Evolutionary conservation across 1,140 invertebrate species (phyloP), one percentile per base, ranked within the genome.

Genomic region (Luehdorfia chinensis): DNA sequence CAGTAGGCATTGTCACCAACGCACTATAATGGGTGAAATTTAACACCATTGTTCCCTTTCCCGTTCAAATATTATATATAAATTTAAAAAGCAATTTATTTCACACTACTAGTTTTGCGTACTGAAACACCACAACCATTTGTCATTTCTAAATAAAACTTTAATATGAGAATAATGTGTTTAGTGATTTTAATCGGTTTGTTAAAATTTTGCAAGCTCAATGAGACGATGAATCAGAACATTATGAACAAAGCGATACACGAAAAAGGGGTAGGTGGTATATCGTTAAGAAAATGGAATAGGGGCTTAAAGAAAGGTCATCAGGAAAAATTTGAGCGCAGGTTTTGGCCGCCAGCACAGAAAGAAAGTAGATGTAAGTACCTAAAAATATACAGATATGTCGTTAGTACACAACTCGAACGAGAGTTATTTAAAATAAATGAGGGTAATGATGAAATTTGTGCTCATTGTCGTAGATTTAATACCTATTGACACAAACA

Each of bases 311-410:
- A 47, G 1, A 70, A 56, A 21, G 55, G 14, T 32, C 33, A 36
- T 36, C 28, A 54, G 3, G 50, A 51, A 11, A 57, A 55, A 33
- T n/a, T 25, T 9, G 66, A 74, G 12, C 15, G 52, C 2, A 61
- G 61, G 13, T 79, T 80, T 47, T 79, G 79, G 79, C 65, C 67
- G 0, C 59, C 67, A 9, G 50, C 46, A 6, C 66, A 75, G 14
- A 84, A 75, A 43, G 76, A 84, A 44, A 75, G 70, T 54, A 57
- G 75, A 49, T 80, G 79, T 84, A 63, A 80, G 79, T 84, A 19
- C n/a, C 9, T 15, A 37, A 37, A 0, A 19, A 9, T 9, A 21
- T 21, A 18, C 59, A 94, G 93, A 94, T 75, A 66, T 94, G 12
- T 92, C 93, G 0, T 65, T 94, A n/a, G n/a, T n/a, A n/a, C n/a